Evolutionary conservation across 1,140 invertebrate genomes (phyloP), one percentile per base, ranked within the genome.

Genomic region (Delia radicum): DNA sequence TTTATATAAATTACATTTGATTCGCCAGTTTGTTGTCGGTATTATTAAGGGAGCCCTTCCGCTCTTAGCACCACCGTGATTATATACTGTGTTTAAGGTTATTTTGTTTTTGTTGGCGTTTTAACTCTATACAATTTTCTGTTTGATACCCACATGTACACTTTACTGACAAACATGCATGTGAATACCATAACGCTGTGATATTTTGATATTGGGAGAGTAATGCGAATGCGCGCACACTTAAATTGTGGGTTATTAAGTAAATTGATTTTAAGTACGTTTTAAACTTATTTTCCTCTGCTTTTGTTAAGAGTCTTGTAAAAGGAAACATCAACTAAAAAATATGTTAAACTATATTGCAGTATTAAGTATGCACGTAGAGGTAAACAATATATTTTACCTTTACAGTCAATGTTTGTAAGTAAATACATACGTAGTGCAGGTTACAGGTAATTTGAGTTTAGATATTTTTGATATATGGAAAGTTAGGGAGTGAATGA

Each of bases 251-350:
- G 74, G 82, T 82, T 83, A 83, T 83, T 83, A 83, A 83, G 81
- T 83, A 83, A 83, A 83, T 83, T 83, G 82, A 83, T 82, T 83
- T 83, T 83, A 83, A 83, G 82, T 83, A 83, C 77, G 78, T 83
- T 83, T 83, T 78, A 73, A 73, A 73, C 72, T 73, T 73, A 73
- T 73, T 73, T 67, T 27, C 72, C 48, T 73, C 48, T 28, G 31
- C 72, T 48, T 18, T 42, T 42, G 27, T 26, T 37, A n/a, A n/a
- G n/a, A n/a, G n/a, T n/a, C n/a, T n/a, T n/a, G n/a, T n/a, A n/a
- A n/a, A n/a, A n/a, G n/a, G n/a, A n/a, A n/a, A n/a, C n/a, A n/a
- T n/a, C n/a, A n/a, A n/a, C n/a, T n/a, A n/a, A n/a, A n/a, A n/a
- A n/a, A n/a, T n/a, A n/a, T n/a, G n/a, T n/a, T n/a, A n/a, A n/a